A percentile compares a stretch with the other conserved stretches of the same genome.
Conservation (phyloP, 2,113 vertebrate species). For the Periophthalmus modestus region DNA sequence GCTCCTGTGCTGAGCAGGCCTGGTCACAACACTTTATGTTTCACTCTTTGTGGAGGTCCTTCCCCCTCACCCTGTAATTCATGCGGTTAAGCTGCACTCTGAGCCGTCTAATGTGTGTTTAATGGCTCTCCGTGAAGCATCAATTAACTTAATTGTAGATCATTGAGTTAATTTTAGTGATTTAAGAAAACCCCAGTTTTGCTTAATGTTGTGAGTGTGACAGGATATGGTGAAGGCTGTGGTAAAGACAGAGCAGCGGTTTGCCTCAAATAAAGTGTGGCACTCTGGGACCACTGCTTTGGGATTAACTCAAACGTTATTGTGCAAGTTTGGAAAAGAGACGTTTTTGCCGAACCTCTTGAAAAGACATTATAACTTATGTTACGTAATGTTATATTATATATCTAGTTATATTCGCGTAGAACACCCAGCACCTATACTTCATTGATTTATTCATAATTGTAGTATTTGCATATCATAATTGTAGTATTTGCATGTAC, state of each 20-base stretch:
- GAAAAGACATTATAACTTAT: constrained; percentile 23
- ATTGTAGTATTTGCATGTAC: neutral
- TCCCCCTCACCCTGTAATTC: constrained; percentile 69
- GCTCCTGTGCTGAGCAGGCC: constrained; percentile 25
- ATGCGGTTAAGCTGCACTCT: constrained; percentile 52
- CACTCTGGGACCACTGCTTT: constrained; percentile 52
- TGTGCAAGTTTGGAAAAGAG: constrained; percentile 51
- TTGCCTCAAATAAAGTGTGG: constrained; percentile 66
- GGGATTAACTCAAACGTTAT: constrained; percentile 67
- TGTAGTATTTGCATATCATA: neutral
- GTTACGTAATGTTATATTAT: constrained; percentile 16
- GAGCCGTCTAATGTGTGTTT: constrained; percentile 72
- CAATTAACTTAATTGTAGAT: constrained; percentile 77
- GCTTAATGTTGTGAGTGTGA: constrained; percentile 65
- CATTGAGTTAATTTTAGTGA: constrained; percentile 78
- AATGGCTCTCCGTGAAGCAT: constrained; percentile 68
- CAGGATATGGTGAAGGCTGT: constrained; percentile 57
- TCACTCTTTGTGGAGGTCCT: constrained; percentile 70
- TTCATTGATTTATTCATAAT: neutral
- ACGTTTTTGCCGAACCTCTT: constrained; percentile 38
- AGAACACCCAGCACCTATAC: neutral
- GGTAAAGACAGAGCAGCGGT: constrained; percentile 57
- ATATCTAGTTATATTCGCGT: neutral
- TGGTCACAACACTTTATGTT: constrained; percentile 64
- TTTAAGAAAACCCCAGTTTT: constrained; percentile 73